Conservation (phyloP, 2,888 invertebrate genomes). For the Scaptomyza polygonia region DNA sequence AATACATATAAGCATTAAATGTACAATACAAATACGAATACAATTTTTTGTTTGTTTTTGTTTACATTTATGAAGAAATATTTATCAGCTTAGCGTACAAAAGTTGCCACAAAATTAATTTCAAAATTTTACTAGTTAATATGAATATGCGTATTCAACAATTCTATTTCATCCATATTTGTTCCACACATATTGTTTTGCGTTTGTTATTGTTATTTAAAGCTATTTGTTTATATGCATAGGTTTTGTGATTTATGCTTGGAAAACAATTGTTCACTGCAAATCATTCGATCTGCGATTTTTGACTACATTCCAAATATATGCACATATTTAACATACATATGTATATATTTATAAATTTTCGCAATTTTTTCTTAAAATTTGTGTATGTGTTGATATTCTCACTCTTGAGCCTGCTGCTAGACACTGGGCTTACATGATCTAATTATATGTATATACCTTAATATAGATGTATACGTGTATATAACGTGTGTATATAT, state of each 20-base stretch:
- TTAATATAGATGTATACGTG: slow-evolving; percentile 31
- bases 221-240: slow-evolving; percentile 71
- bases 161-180: slow-evolving; percentile 25
- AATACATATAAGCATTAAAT: slow-evolving; percentile 50
- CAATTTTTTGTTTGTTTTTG: slow-evolving; percentile 23
- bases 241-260: slow-evolving; percentile 64
- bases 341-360: slow-evolving; percentile 6
- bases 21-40: slow-evolving; percentile 46
- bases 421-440: slow-evolving; percentile 72
- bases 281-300: slow-evolving; percentile 35
- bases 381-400: slow-evolving; percentile 55
- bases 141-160: slow-evolving; percentile 43
- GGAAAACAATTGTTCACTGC: slow-evolving; percentile 64
- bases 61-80: slow-evolving; percentile 34
- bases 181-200: slow-evolving; percentile 12
- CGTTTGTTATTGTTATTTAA: slow-evolving; percentile 60
- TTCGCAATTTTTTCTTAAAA: slow-evolving; percentile 31
- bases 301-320: slow-evolving; percentile 21
- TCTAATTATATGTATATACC: slow-evolving; percentile 53
- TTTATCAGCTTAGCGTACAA: slow-evolving; percentile 47
- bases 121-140: slow-evolving; percentile 20
- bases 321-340: slow-evolving; percentile 33
- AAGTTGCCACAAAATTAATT: slow-evolving; percentile 53
- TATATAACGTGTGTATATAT: slow-evolving; percentile 35
- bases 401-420: slow-evolving; percentile 75